Conservation (phyloP, 2,113 vertebrate species). For the Pyrgilauda ruficollis region DNA sequence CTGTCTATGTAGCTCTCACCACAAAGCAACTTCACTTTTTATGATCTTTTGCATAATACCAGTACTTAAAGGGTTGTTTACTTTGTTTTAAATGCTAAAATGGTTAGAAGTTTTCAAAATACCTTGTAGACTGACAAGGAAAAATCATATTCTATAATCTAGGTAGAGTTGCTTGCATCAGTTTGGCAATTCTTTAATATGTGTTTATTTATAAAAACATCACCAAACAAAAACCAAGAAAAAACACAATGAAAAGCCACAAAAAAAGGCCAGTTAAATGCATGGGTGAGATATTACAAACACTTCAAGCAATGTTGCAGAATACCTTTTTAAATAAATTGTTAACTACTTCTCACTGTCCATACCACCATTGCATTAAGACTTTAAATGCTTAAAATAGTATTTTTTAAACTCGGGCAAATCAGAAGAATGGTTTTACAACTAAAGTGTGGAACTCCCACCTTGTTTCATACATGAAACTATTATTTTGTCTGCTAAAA, state of each 20-base stretch:
- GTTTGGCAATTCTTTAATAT: neutral
- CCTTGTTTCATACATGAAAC: neutral
- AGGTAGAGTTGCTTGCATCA: neutral
- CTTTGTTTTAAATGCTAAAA: neutral
- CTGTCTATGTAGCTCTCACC: neutral
- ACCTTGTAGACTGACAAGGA: neutral
- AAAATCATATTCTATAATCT: neutral
- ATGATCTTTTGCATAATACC: neutral
- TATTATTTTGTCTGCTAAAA: neutral
- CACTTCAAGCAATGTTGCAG: neutral
- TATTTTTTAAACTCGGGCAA: neutral
- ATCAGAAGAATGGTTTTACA: neutral
- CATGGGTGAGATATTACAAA: neutral
- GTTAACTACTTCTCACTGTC: neutral
- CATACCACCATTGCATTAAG: neutral
- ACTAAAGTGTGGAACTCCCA: neutral
- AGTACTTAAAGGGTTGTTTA: neutral
- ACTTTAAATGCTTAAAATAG: neutral
- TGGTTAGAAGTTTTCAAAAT: neutral
- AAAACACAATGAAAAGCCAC: neutral
- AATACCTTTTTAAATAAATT: neutral
- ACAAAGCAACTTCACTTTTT: neutral
- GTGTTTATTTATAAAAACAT: neutral
- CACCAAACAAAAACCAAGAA: neutral
- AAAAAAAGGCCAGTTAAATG: neutral